Conservation (phyloP, 1,140 invertebrate species). For the Atta colombica region DNA sequence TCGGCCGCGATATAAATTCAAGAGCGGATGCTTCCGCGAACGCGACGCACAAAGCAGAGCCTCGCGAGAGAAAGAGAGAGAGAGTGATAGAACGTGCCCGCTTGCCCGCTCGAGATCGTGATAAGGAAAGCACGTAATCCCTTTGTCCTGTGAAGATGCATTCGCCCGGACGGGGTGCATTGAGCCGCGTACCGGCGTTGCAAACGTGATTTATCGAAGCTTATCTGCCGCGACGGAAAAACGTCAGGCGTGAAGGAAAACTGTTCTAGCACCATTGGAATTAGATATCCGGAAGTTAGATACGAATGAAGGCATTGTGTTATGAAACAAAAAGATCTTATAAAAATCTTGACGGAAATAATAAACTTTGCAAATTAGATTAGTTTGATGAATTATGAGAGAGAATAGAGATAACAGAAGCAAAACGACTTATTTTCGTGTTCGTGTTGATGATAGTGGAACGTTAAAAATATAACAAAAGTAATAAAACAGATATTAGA, state of each 20-base stretch:
- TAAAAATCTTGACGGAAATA: not conserved
- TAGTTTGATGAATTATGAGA: not conserved
- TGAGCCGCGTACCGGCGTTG: constrained; percentile 29
- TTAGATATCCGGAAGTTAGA: not conserved
- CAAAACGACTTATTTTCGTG: not conserved
- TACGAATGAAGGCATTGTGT: not conserved
- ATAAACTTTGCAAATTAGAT: not conserved
- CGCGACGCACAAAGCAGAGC: constrained; percentile 32
- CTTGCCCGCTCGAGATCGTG: constrained; percentile 31
- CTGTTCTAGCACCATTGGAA: not conserved
- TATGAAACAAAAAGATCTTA: not conserved
- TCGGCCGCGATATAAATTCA: constrained; percentile 68
- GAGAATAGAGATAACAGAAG: not conserved
- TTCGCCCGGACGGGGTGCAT: constrained; percentile 46
- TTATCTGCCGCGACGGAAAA: constrained; percentile 49
- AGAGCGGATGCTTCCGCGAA: constrained; percentile 38
- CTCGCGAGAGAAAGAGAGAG: constrained; percentile 6
- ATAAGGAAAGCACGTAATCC: constrained; percentile 60
- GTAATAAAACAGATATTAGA: not conserved
- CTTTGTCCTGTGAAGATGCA: constrained; percentile 55
- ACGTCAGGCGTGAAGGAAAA: not conserved
- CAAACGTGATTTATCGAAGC: constrained; percentile 57
- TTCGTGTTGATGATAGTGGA: not conserved
- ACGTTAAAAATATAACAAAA: not conserved
- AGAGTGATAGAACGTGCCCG: constrained; percentile 1